A percentile compares a stretch with the other conserved stretches of the same genome.
Conservation (phyloP, 2,888 invertebrate genomes). For the Agriotes lineatus region DNA sequence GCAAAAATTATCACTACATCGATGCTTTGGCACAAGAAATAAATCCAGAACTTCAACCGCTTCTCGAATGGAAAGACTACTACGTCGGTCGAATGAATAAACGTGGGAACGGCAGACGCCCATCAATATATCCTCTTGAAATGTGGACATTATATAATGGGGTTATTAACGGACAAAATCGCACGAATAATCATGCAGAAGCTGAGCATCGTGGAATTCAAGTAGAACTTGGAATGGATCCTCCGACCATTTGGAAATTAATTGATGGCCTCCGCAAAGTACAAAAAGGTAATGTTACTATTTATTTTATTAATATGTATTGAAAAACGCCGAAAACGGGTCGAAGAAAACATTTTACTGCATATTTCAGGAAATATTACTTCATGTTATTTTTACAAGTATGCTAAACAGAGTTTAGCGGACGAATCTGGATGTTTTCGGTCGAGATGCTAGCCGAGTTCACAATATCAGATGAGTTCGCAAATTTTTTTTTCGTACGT, state of each 20-base stretch:
- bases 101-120: conserved; percentile 2
- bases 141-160: conserved; percentile 5
- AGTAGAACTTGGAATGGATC: not conserved
- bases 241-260: not conserved
- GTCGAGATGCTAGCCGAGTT: too few species aligned
- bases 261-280: not conserved
- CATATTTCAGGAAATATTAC: too few species aligned
- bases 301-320: conserved; percentile 1
- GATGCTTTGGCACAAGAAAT: conserved; percentile 13
- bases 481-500: too few species aligned
- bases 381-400: too few species aligned
- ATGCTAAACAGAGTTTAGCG: too few species aligned
- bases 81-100: conserved; percentile 2
- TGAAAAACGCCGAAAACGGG: too few species aligned
- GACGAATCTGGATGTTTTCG: too few species aligned
- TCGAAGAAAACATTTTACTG: too few species aligned
- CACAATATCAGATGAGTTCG: too few species aligned
- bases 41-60: conserved; percentile 3
- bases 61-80: conserved; percentile 5
- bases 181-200: conserved; percentile 12
- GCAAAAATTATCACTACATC: too few species aligned
- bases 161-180: not conserved
- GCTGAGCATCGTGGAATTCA: not conserved
- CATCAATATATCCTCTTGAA: not conserved
- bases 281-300: not conserved